Conservation (phyloP, 2,113 vertebrate species). For the Neodon shergylaensis region DNA sequence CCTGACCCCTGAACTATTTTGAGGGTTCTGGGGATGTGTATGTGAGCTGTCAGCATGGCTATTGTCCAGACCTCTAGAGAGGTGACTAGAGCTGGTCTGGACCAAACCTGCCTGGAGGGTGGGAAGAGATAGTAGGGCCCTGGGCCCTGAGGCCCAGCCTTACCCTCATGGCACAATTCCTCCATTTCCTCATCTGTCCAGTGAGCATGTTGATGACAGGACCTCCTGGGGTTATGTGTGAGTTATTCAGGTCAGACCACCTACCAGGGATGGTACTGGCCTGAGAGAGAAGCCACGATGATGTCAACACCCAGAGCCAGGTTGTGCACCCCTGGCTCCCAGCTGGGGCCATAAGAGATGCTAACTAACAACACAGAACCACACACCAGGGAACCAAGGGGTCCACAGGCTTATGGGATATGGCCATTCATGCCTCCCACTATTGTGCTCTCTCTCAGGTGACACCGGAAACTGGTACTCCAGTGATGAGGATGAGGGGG, state of each 20-base stretch:
- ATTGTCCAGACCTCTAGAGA: not conserved
- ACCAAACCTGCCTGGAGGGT: not conserved
- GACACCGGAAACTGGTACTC: constrained; percentile 98
- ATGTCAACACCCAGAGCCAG: not conserved
- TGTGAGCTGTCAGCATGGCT: not conserved
- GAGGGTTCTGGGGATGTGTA: not conserved
- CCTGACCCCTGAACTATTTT: accelerated
- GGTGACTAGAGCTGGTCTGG: not conserved
- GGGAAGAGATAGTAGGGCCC: not conserved
- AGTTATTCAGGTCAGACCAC: not conserved
- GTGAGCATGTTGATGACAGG: not conserved
- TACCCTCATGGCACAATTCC: not conserved
- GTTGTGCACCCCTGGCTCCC: not conserved
- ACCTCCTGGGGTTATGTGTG: not conserved
- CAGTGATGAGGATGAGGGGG: constrained; percentile 95
- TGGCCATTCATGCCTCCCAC: not conserved
- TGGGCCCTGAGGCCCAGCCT: not conserved
- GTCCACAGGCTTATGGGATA: accelerated
- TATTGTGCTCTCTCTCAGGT: constrained; percentile 82
- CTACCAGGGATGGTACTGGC: not conserved
- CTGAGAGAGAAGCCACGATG: not conserved
- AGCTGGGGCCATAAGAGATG: not conserved
- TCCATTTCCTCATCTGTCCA: not conserved
- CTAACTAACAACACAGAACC: not conserved
- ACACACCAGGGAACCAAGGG: accelerated